These are phyloP conservation scores for Tiliacea aurago DNA, from an alignment of 2,888 invertebrate species.

Conservation along the genomic window DNA sequence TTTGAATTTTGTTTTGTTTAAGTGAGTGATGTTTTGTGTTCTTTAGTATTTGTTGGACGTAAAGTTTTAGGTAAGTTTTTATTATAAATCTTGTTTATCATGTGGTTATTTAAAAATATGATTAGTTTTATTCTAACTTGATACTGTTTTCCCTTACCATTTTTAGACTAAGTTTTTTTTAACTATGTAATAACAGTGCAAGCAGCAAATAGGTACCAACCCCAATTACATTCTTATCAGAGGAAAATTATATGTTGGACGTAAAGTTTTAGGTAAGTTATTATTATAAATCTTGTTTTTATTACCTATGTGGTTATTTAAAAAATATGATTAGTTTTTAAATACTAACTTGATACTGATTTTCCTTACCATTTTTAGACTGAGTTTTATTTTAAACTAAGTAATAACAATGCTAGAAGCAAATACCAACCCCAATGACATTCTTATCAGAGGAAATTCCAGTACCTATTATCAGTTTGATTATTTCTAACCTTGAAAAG, in stretches of 20 bases:
- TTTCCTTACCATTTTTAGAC: too few species aligned
- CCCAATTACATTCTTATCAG: neutral
- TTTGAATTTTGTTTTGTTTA: constrained; percentile 37
- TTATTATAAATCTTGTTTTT: neutral
- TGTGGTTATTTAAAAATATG: neutral
- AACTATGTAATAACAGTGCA: neutral
- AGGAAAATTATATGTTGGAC: constrained; percentile 67
- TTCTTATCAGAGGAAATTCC: constrained; percentile 54
- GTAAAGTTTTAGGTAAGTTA: constrained; percentile 66
- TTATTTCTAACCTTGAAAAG: constrained; percentile 40
- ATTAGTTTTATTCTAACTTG: neutral
- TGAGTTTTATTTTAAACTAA: constrained; percentile 1
- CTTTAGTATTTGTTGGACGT: constrained; percentile 65
- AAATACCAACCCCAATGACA: constrained; percentile 19
- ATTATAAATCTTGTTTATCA: neutral
- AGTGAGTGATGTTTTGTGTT: constrained; percentile 65
- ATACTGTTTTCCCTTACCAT: too few species aligned
- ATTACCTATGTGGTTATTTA: neutral
- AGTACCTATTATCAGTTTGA: constrained; percentile 31
- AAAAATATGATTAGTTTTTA: neutral
- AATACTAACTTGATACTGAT: neutral
- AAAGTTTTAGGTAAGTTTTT: constrained; percentile 65
- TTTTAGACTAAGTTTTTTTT: too few species aligned
- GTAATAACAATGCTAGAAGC: neutral
- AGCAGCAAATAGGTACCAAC: constrained; percentile 4